Base-by-base conservation (phyloP, 1,140 invertebrate species). In the Ectropis grisescens region DNA sequence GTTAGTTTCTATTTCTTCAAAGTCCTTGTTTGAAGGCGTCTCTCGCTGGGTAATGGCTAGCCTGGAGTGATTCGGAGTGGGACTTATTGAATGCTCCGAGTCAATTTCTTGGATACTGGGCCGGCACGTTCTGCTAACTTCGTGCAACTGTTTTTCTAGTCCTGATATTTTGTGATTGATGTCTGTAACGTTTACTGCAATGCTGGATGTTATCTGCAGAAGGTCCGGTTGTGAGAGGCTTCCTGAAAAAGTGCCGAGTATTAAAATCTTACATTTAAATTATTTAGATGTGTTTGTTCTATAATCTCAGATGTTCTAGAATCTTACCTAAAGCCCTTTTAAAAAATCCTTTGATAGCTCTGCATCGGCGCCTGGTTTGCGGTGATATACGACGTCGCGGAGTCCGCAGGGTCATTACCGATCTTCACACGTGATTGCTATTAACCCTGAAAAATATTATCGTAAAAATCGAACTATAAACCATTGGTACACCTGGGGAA, bases 361-460 rank as follows among this genome's bases (percentile, higher is more conserved):
- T 51, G 28, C 57, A 75, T 19, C 62, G 65, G 2, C 47, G 56
- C 34, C 50, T 68, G 29, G 74, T 69, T 4, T 69, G 67, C n/a
- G 74, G 67, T 10, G 74, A 79, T 33, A 79, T 70, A 6, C 65
- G 64, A 22, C 74, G 74, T 4, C 67, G 67, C 4, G 71, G 67
- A 5, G 65, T 70, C n/a, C 58, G 58, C 6, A 71, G 50, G 30
- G 49, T 60, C 70, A 79, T 79, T 36, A 62, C 66, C 49, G 24
- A 32, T 12, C 15, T 24, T 41, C 29, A 28, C 22, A 19, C 16
- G 16, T 19, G 16, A 19, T 8, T 4, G 8, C 16, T 19, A 19
- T 19, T 19, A 19, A n/a, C n/a, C n/a, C n/a, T n/a, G n/a, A n/a
- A n/a, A n/a, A n/a, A n/a, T n/a, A n/a, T n/a, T n/a, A n/a, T n/a